phyloP scores from a whole-genome alignment of 2,113 vertebrate species.

The Gymnobelideus leadbeateri region DNA sequence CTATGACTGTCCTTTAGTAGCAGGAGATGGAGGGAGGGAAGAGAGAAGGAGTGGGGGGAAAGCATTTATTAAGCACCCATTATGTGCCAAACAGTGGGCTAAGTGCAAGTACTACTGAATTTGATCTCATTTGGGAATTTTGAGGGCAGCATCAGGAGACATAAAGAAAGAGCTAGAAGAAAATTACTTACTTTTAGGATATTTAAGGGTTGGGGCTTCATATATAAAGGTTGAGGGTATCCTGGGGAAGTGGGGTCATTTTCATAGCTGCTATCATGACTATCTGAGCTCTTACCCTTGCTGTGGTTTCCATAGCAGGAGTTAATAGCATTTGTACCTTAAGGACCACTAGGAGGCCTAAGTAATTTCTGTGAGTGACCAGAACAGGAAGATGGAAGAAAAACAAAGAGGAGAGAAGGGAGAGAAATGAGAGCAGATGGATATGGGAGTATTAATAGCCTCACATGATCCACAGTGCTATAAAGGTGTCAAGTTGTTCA shows the following conservation, averaged over 20 bases:
- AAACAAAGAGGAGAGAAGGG: background rate
- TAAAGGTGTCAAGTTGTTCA: background rate
- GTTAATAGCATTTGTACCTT: constrained; percentile 3
- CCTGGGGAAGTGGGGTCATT: background rate
- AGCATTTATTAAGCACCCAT: background rate
- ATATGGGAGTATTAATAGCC: background rate
- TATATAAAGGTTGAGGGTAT: background rate
- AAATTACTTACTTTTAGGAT: background rate
- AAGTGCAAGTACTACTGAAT: background rate
- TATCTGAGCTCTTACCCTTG: background rate
- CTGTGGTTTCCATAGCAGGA: background rate
- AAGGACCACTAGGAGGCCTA: background rate
- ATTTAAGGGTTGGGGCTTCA: background rate
- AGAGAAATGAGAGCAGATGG: background rate
- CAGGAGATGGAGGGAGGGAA: no score
- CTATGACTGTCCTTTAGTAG: background rate
- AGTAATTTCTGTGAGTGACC: constrained; percentile 3
- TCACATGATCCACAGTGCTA: background rate
- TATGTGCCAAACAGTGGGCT: background rate
- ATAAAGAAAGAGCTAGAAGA: background rate
- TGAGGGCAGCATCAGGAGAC: constrained; percentile 24
- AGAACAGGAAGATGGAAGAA: background rate
- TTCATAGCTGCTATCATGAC: background rate
- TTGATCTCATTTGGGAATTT: constrained; percentile 3
- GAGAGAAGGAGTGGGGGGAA: rapidly evolving